Base-by-base conservation (phyloP, 2,888 invertebrate genomes). In the Malacosoma neustria region DNA sequence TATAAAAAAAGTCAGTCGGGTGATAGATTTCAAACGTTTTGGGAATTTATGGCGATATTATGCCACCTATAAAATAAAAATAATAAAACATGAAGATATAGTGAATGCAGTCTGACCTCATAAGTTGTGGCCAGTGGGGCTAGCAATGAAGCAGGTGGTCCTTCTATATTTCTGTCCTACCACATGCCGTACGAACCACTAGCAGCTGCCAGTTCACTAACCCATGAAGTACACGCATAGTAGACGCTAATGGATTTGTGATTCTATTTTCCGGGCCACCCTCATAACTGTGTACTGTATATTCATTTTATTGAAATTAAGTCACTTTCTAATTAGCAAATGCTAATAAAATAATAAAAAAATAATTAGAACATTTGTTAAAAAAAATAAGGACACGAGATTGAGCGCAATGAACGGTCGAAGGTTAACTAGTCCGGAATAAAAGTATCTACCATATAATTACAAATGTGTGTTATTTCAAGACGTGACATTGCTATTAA, bases 161-260 rank as follows among this genome's bases (percentile, higher is more conserved):
- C 40, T 45, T 40, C 49, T 44, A 34, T 50, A 44, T 53, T 51
- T 46, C 54, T 49, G 49, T 42, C 45, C 62, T 61, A 58, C 61
- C 63, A 67, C 63, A 48, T 40, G 31, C 46, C 40, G 37, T 37
- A 54, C 41, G 52, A 46, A 49, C 47, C 45, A 47, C 42, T 42
- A 40, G 43, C 81, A 79, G 73, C 80, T 77, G 80, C 61, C 63
- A 41, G 69, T 66, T 67, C 67, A 70, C 52, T 69, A 63, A 72
- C 74, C 71, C 61, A 45, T 54, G 54, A 56, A 62, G 46, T 54
- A 49, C 54, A 58, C 45, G 55, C 56, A 51, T 49, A 49, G 46
- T 53, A 41, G 46, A 50, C 50, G 43, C 46, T 65, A 70, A 66
- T 69, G 53, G 47, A 51, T 54, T 59, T 56, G 50, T 58, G 51